Base-by-base conservation (phyloP, 2,888 invertebrate genomes). In the Drosophila merina region DNA sequence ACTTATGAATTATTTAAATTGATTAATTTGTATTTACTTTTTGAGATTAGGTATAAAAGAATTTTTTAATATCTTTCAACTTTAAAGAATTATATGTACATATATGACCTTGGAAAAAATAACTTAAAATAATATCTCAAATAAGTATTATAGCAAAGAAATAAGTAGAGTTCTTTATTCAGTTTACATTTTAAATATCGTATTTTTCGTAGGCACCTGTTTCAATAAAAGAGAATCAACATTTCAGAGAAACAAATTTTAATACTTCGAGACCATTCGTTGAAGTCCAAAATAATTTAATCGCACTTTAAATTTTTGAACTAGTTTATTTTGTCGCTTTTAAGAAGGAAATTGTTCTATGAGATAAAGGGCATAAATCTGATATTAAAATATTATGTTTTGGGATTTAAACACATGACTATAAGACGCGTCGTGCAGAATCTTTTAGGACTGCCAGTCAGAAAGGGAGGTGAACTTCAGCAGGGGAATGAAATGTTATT, bases 151-250 rank as follows among this genome's bases (percentile, higher is more conserved):
- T 14, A 14, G 1, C 14, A 1, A 14, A 14, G 14, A 14, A 14
- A 14, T 14, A 14, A 14, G 1, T 14, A 14, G 14, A 14, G 20
- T 20, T 20, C 20, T 20, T 20, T 20, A 20, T 20, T 20, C 20
- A 20, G 20, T 20, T 2, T 20, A 2, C 20, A 20, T 2, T 20
- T 20, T 20, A 20, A 20, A 20, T 20, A 2, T 1, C 84, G 73
- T 14, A 14, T 14, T 14, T 14, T 14, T 14, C 14, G 2, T 2
- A 20, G 20, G 20, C 20, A 1, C 20, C 2, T 20, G 20, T 20
- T 20, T 20, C 20, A 8, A 14, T 14, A 7, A 10, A 10, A 4
- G 1, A 1, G 4, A 10, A 4, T 33, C 33, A 33, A 10, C 1
- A 33, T 4, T 1, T 10, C 4, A 33, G 4, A 33, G 4, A 10